phyloP scores from a whole-genome alignment of 2,113 vertebrate genomes.

The Scatophagus argus region DNA sequence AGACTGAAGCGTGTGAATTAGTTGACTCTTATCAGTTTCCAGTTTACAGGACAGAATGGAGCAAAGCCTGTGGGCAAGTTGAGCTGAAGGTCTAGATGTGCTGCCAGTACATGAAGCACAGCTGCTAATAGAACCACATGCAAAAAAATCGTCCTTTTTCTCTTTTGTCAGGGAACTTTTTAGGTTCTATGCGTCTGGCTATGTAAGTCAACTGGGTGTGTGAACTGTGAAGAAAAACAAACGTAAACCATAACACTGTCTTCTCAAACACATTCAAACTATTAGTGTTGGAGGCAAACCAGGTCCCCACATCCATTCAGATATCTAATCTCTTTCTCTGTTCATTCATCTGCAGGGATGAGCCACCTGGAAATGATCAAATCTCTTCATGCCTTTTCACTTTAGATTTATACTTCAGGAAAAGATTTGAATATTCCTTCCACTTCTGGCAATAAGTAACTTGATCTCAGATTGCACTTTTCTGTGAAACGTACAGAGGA shows the following conservation, averaged over 20 bases:
- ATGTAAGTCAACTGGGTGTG: neutral
- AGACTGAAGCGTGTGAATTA: slow-evolving; percentile 3
- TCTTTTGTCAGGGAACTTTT: too few species aligned
- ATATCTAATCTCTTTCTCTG: slow-evolving; percentile 8
- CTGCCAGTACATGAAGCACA: neutral
- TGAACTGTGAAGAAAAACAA: neutral
- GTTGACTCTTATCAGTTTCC: neutral
- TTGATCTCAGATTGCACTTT: too few species aligned
- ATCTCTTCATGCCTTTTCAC: too few species aligned
- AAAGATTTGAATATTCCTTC: too few species aligned
- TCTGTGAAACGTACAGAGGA: too few species aligned
- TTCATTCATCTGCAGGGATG: neutral
- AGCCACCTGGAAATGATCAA: neutral
- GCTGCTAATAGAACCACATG: neutral
- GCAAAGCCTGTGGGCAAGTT: neutral
- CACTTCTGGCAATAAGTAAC: neutral
- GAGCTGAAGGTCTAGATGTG: neutral
- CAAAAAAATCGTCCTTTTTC: too few species aligned
- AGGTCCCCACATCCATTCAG: slow-evolving; percentile 11
- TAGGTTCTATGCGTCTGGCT: neutral
- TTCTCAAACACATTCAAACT: slow-evolving; percentile 27
- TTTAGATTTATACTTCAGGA: too few species aligned
- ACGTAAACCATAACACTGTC: neutral
- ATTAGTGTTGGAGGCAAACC: slow-evolving; percentile 6
- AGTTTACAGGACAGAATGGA: neutral